Conservation (phyloP, 2,113 vertebrate genomes). For the Cyphomyrus discorhynchus region DNA sequence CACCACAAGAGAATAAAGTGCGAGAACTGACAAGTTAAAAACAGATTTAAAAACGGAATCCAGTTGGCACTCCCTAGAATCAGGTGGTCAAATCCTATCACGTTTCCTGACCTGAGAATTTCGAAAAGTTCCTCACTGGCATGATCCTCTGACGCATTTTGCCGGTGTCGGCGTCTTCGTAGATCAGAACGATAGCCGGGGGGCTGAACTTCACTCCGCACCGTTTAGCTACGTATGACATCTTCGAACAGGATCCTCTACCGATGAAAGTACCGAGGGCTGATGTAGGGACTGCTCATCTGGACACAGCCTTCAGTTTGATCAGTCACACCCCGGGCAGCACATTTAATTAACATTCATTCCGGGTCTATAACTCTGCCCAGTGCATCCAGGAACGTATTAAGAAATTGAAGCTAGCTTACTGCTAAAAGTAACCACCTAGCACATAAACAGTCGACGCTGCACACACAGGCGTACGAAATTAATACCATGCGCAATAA, state of each 20-base stretch:
- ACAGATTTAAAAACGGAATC: background rate
- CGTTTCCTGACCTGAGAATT: conserved; percentile 68
- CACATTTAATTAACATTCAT: background rate
- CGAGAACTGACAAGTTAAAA: background rate
- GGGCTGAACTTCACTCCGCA: conserved; percentile 82
- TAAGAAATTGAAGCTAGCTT: background rate
- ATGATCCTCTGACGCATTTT: conserved; percentile 77
- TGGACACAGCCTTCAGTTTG: background rate
- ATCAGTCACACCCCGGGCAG: background rate
- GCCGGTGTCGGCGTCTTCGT: conserved; percentile 54
- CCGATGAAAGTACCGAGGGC: background rate
- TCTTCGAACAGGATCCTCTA: conserved; percentile 26
- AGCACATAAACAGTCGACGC: background rate
- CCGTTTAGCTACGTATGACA: conserved; percentile 69
- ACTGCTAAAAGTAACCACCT: background rate
- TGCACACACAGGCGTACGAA: background rate
- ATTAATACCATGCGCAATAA: background rate
- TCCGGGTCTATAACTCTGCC: background rate
- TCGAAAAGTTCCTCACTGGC: conserved; percentile 78
- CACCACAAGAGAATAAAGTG: background rate
- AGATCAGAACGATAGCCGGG: conserved; percentile 79
- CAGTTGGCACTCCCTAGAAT: background rate
- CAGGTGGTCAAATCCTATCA: background rate
- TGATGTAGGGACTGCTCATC: background rate
- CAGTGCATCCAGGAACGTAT: background rate